Evolutionary conservation across 2,113 vertebrate species (phyloP).

Genomic region (Taxidea taxus): DNA sequence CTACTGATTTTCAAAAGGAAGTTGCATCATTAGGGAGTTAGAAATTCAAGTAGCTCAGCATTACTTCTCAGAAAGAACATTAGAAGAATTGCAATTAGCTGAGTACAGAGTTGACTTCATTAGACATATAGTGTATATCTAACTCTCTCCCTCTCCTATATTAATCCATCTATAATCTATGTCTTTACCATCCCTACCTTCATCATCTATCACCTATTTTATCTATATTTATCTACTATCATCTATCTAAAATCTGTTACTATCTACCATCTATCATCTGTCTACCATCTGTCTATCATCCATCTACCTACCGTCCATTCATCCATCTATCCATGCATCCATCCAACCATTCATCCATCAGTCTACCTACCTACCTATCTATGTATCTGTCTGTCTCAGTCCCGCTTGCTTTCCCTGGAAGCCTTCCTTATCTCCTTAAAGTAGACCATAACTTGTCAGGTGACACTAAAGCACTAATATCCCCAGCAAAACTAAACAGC

Average conservation of each 20-base stretch:
- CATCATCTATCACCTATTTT: not conserved
- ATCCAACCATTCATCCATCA: not conserved
- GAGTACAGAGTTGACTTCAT: not conserved
- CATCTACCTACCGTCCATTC: not conserved
- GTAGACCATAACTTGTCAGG: accelerated
- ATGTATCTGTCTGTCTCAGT: not conserved
- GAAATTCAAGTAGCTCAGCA: not conserved
- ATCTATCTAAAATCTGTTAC: not conserved
- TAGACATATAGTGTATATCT: accelerated
- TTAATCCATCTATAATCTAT: not conserved
- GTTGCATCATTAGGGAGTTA: not conserved
- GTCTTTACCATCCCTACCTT: not conserved
- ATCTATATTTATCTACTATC: not conserved
- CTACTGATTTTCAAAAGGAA: not conserved
- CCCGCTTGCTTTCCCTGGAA: not conserved
- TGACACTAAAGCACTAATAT: not conserved
- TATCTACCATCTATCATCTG: too few species aligned
- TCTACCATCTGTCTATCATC: not conserved
- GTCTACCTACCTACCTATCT: not conserved
- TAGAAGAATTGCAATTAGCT: not conserved
- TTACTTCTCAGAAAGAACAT: not conserved
- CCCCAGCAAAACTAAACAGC: not conserved
- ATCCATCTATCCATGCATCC: too few species aligned
- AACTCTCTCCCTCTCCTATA: not conserved
- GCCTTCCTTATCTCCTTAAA: not conserved